These are phyloP conservation scores for Margaritifera margaritifera DNA, from an alignment of 2,888 invertebrate genomes.

Conservation along the genomic window DNA sequence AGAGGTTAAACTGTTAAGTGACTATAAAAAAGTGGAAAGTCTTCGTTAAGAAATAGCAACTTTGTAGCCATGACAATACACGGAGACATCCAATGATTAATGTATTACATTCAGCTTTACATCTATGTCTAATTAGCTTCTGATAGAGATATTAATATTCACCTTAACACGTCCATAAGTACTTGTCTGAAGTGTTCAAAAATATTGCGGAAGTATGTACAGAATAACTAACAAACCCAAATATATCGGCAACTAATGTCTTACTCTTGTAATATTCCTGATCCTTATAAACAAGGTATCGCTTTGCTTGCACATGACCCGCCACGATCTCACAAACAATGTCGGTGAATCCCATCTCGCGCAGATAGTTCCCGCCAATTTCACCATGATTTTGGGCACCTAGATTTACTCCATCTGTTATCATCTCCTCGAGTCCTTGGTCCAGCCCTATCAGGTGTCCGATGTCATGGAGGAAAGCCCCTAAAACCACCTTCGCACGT, in stretches of 20 bases:
- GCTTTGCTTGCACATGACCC: constrained; percentile 57
- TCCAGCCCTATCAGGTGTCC: constrained; percentile 51
- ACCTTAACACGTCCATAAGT: no score
- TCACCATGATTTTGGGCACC: constrained; percentile 48
- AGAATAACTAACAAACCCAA: neutral
- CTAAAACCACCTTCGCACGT: constrained; percentile 40
- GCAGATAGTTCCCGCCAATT: constrained; percentile 44
- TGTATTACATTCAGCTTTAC: no score
- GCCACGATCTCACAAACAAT: constrained; percentile 43
- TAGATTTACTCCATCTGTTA: constrained; percentile 37
- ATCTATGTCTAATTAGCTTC: no score
- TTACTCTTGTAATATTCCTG: constrained; percentile 47
- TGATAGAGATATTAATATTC: no score
- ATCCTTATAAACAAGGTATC: constrained; percentile 54
- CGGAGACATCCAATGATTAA: no score
- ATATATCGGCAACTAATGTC: neutral
- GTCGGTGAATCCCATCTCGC: constrained; percentile 38
- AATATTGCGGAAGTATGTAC: neutral
- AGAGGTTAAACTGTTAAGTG: no score
- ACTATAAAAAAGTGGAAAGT: no score
- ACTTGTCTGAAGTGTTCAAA: neutral
- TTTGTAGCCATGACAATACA: no score
- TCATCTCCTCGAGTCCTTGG: constrained; percentile 35
- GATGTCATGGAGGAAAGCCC: constrained; percentile 58
- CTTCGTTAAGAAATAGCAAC: no score